These are phyloP conservation scores for Cossypha dichroa DNA, from an alignment of 2,797 vertebrate genomes.

Conservation along the genomic window DNA sequence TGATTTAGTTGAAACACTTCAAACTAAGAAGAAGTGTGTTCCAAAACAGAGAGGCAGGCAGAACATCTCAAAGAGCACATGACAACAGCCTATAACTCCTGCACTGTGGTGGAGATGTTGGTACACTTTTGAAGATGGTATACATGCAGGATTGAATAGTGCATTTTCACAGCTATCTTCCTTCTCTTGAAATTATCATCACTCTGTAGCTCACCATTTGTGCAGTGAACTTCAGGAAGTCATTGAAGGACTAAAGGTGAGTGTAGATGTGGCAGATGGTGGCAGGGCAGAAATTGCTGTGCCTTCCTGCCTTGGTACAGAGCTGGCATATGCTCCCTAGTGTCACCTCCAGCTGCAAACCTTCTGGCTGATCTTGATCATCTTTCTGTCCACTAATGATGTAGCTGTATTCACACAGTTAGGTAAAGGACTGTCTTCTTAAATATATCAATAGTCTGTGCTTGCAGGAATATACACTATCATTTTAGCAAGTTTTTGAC, in stretches of 20 bases:
- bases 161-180: background rate
- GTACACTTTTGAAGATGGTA: background rate
- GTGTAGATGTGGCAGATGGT: background rate
- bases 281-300: background rate
- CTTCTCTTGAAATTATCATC: background rate
- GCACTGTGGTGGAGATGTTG: background rate
- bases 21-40: background rate
- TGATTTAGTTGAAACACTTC: background rate
- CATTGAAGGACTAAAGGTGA: background rate
- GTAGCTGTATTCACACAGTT: background rate
- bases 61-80: background rate
- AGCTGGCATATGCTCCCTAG: background rate
- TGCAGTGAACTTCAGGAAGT: background rate
- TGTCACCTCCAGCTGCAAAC: background rate
- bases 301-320: background rate
- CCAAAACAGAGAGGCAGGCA: background rate
- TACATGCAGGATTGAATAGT: background rate
- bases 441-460: background rate
- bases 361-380: background rate
- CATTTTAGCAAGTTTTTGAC: background rate
- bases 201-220: background rate
- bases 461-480: background rate
- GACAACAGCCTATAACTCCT: background rate
- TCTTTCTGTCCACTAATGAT: background rate
- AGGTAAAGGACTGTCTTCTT: background rate